These are phyloP conservation scores for Bombus haemorrhoidalis DNA, from an alignment of 1,140 invertebrate genomes.

Conservation along the genomic window DNA sequence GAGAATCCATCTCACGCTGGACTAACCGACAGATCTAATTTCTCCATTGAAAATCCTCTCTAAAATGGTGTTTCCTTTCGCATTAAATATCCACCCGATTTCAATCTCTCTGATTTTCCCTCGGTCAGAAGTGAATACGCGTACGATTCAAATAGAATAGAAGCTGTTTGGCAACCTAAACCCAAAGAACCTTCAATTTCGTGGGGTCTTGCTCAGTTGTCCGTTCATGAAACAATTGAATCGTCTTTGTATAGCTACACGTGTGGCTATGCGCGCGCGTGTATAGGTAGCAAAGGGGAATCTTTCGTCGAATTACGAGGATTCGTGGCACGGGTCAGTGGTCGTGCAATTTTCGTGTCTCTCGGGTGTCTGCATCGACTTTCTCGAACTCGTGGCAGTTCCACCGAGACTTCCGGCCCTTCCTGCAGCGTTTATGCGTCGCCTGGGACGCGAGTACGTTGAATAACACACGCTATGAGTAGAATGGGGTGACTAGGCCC, in stretches of 20 bases:
- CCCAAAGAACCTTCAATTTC: conserved; percentile 12
- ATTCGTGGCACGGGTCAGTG: conserved; percentile 13
- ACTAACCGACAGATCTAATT: not conserved
- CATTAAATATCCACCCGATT: conserved; percentile 8
- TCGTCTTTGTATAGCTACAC: not conserved
- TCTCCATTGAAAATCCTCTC: not conserved
- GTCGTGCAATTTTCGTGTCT: conserved; percentile 10
- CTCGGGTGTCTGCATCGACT: not conserved
- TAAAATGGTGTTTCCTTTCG: not conserved
- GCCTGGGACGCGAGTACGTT: not conserved
- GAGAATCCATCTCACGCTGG: not conserved
- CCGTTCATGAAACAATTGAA: conserved; percentile 28
- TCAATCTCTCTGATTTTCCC: not conserved
- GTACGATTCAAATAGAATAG: not conserved
- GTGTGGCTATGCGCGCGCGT: not conserved
- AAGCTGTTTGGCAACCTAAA: conserved; percentile 23
- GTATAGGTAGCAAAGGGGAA: not conserved
- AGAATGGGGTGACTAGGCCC: not conserved
- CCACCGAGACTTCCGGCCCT: not conserved
- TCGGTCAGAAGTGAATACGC: not conserved
- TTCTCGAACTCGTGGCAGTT: not conserved
- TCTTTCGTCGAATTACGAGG: conserved; percentile 3
- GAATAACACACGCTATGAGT: not conserved
- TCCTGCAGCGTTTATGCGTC: not conserved
- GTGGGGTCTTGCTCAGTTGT: not conserved